These are phyloP conservation scores for Stegodyphus dumicola DNA, from an alignment of 1,140 invertebrate species.

Conservation along the genomic window DNA sequence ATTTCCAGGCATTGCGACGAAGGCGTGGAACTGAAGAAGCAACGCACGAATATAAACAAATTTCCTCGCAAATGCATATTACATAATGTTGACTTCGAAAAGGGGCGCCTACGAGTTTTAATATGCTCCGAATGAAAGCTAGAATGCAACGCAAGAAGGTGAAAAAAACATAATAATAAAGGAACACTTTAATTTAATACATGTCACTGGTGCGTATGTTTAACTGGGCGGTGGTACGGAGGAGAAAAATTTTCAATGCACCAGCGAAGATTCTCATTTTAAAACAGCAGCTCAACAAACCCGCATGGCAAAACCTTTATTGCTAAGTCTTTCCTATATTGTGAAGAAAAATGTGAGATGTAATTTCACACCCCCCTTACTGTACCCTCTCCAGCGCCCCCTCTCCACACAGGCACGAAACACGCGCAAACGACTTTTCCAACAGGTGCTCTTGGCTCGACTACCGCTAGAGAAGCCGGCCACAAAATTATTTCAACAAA, in stretches of 20 bases:
- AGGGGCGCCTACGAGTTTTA: conserved; percentile 16
- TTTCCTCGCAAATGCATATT: conserved; percentile 51
- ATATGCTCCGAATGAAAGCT: conserved; percentile 18
- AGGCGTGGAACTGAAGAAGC: no score
- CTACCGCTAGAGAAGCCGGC: not conserved
- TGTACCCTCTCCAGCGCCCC: not conserved
- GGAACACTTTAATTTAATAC: conserved; percentile 60
- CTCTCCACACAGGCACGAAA: no score
- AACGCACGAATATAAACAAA: conserved; percentile 39
- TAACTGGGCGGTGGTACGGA: not conserved
- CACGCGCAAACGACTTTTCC: conserved; percentile 48
- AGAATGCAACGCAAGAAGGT: not conserved
- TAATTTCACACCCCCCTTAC: conserved; percentile 33
- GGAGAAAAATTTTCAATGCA: conserved; percentile 47
- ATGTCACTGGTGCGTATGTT: conserved; percentile 54
- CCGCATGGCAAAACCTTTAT: conserved; percentile 50
- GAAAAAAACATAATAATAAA: conserved; percentile 57
- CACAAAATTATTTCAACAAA: conserved; percentile 59
- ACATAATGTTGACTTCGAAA: conserved; percentile 38
- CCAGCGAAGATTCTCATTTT: conserved; percentile 42
- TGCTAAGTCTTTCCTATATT: conserved; percentile 37
- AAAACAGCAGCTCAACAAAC: conserved; percentile 27
- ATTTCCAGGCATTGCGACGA: no score
- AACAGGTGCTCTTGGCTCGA: conserved; percentile 50
- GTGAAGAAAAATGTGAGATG: conserved; percentile 51